Evolutionary conservation across 2,797 vertebrate genomes (phyloP).

Genomic region (Gymnothorax reevesii): DNA sequence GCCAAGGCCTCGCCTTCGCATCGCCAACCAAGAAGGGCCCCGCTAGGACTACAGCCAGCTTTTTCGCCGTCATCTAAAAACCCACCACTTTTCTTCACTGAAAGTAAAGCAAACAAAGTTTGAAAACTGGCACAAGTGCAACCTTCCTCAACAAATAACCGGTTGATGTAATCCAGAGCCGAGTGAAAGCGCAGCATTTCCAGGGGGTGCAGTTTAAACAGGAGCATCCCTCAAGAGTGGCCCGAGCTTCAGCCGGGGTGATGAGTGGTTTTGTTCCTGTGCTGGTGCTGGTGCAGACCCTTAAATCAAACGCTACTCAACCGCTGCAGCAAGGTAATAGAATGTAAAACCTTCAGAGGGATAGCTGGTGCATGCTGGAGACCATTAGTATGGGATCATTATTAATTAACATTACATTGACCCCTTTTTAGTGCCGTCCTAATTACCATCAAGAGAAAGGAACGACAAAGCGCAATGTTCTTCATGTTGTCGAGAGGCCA

Average conservation of each 20-base stretch:
- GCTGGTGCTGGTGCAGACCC: background rate
- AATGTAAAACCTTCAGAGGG: background rate
- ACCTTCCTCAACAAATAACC: background rate
- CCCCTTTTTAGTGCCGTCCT: background rate
- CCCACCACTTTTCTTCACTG: background rate
- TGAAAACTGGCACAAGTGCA: background rate
- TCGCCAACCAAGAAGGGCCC: background rate
- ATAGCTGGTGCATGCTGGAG: conserved; percentile 4
- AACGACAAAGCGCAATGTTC: conserved; percentile 5
- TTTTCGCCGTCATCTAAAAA: background rate
- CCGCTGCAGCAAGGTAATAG: background rate
- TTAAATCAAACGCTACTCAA: conserved; percentile 4
- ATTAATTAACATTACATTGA: conserved; percentile 19
- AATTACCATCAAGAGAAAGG: conserved; percentile 22
- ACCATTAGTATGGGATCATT: conserved; percentile 8
- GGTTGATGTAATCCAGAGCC: background rate
- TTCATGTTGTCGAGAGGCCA: conserved; percentile 4
- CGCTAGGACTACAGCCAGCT: background rate
- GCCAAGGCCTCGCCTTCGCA: background rate
- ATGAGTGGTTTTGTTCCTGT: background rate
- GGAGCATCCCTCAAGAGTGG: background rate
- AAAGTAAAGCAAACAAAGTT: background rate
- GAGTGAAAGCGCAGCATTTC: background rate
- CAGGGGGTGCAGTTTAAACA: background rate
- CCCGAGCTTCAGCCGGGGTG: background rate